Conservation (phyloP, 2,113 vertebrate species). For the Equus przewalskii region DNA sequence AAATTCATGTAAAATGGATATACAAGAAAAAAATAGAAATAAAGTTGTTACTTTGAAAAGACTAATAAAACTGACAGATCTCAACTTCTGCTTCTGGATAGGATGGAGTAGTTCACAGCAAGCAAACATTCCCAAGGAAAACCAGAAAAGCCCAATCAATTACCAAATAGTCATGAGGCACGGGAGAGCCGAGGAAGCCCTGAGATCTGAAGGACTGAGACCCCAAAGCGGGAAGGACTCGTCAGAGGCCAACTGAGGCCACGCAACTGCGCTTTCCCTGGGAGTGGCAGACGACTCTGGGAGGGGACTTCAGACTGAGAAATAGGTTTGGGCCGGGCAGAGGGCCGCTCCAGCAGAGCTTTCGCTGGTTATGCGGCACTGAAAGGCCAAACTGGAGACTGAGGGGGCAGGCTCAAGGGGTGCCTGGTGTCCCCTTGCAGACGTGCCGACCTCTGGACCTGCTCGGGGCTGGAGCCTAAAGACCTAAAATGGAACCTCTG, state of each 20-base stretch:
- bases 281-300: neutral
- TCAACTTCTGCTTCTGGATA: neutral
- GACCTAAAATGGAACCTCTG: neutral
- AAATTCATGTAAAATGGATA: neutral
- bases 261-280: fast-evolving
- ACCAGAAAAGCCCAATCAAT: neutral
- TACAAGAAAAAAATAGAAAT: neutral
- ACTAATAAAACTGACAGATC: neutral
- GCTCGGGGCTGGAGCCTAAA: too few species aligned
- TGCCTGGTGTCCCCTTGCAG: neutral
- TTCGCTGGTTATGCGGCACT: fast-evolving
- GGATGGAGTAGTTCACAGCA: neutral
- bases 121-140: neutral
- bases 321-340: neutral
- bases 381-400: neutral
- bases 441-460: neutral
- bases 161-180: neutral
- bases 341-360: neutral
- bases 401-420: neutral
- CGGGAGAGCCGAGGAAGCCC: neutral
- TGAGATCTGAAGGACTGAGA: neutral
- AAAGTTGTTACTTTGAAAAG: neutral
- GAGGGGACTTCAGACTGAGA: neutral
- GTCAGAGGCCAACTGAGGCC: too few species aligned
- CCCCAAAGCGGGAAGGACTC: neutral